Base-by-base conservation (phyloP, 1,140 invertebrate genomes). In the Procambarus clarkii region DNA sequence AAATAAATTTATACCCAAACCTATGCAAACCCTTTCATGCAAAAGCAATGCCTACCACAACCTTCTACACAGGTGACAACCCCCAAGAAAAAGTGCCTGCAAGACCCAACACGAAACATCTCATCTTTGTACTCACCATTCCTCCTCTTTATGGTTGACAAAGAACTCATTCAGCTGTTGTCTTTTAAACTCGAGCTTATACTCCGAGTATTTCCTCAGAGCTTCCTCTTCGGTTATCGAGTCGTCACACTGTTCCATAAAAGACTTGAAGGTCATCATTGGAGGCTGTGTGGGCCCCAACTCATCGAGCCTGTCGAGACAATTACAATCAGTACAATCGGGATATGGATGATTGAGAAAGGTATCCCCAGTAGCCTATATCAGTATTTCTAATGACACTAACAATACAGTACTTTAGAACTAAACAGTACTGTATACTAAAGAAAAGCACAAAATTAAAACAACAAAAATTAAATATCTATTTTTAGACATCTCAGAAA, bases 131-230 rank as follows among this genome's bases (percentile, higher is more conserved):
- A 88, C 97, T 96, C 96, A 99, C 99, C 99, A 99, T 97, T 99
- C 99, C 95, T 99, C 99, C 94, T 99, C 99, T 95, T 99, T 99
- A 95, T 99, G 99, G 58, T 97, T 96, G 93, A 99, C 97, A 95
- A 99, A 99, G 95, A 99, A 99, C 95, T 99, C 98, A 95, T 99
- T 99, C 44, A 99, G 96, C 94, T 99, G 99, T 94, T 99, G 98
- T 84, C 98, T 96, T 94, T 97, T 97, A 94, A 99, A 99, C 93
- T 99, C 99, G 93, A 98, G 95, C 95, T 99, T 99, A 95, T 99
- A 99, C 93, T 99, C 99, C 94, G 98, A 98, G 95, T 99, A 99
- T 94, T 99, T 99, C 93, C 97, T 97, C 93, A 99, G 97, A 13
- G 99, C 98, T 94, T 99, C 98, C 92, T 99, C 98, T 93, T 99